Evolutionary conservation across 2,797 vertebrate genomes (phyloP).

Genomic region (Australoheros facetus): DNA sequence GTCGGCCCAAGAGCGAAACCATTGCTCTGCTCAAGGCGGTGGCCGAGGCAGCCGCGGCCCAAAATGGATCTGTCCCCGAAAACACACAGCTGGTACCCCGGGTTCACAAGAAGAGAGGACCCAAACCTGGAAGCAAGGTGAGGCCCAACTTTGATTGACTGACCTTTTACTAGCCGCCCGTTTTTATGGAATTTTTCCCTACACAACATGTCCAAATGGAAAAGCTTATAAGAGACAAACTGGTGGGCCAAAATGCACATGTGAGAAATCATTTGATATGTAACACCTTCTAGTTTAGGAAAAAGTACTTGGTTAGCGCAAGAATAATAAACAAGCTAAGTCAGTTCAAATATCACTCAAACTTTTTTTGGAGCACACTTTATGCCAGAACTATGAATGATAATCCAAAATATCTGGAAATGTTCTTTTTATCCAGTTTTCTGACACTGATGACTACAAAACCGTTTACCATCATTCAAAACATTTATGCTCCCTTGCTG

Average conservation of each 20-base stretch:
- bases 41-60: constrained; percentile 77
- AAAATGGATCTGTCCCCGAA: constrained; percentile 70
- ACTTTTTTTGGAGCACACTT: not conserved
- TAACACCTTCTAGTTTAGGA: not conserved
- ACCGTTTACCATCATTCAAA: not conserved
- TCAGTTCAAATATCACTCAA: not conserved
- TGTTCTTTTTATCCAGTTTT: not conserved
- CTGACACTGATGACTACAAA: not conserved
- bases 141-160: not conserved
- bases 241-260: not conserved
- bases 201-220: not conserved
- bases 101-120: constrained; percentile 86
- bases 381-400: not conserved
- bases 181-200: not conserved
- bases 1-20: constrained; percentile 84
- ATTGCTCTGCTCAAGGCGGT: constrained; percentile 83
- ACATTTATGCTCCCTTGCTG: not conserved
- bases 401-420: not conserved
- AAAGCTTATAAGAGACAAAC: no score
- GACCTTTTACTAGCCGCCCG: not conserved
- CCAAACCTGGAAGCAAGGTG: constrained; percentile 93
- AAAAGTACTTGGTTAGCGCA: not conserved
- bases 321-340: not conserved
- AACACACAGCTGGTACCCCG: constrained; percentile 76
- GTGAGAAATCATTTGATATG: not conserved